A percentile compares a stretch with the other conserved stretches of the same genome.
Conservation (phyloP, 2,113 vertebrate species). For the Kryptolebias marmoratus region DNA sequence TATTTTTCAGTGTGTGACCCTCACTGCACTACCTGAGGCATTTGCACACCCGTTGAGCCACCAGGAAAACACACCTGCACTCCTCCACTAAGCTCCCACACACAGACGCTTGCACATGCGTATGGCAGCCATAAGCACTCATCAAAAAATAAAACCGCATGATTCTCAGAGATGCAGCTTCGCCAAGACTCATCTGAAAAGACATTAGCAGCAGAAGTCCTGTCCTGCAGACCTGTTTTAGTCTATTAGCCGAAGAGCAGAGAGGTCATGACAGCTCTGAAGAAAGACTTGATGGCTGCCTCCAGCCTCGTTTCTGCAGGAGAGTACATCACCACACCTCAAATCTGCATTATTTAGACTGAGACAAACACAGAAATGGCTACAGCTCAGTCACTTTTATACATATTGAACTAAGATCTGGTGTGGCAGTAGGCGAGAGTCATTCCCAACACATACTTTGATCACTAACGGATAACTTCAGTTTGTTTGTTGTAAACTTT, state of each 20-base stretch:
- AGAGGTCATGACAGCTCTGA: slow-evolving; percentile 72
- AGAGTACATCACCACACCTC: slow-evolving; percentile 45
- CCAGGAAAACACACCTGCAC: slow-evolving; percentile 53
- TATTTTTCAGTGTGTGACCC: slow-evolving; percentile 35
- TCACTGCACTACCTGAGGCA: slow-evolving; percentile 50
- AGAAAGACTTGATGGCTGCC: slow-evolving; percentile 73
- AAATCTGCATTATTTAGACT: slow-evolving; percentile 51
- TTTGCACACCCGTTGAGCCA: slow-evolving; percentile 49
- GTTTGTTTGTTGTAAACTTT: no score
- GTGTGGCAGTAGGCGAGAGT: no score
- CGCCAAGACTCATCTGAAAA: slow-evolving; percentile 24
- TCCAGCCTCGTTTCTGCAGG: slow-evolving; percentile 57
- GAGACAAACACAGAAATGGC: not conserved
- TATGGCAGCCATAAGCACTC: not conserved
- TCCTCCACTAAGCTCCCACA: slow-evolving; percentile 4
- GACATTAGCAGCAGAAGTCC: slow-evolving; percentile 59
- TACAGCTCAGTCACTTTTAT: no score
- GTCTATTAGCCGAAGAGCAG: slow-evolving; percentile 73
- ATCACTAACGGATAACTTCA: no score
- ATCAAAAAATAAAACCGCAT: slow-evolving; percentile 26
- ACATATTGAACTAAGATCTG: no score
- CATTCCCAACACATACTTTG: no score
- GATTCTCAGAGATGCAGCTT: slow-evolving; percentile 22
- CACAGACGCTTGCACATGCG: not conserved
- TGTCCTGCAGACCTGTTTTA: slow-evolving; percentile 61